Base-by-base conservation (phyloP, 2,888 invertebrate species). In the Masnerella sp. region DNA sequence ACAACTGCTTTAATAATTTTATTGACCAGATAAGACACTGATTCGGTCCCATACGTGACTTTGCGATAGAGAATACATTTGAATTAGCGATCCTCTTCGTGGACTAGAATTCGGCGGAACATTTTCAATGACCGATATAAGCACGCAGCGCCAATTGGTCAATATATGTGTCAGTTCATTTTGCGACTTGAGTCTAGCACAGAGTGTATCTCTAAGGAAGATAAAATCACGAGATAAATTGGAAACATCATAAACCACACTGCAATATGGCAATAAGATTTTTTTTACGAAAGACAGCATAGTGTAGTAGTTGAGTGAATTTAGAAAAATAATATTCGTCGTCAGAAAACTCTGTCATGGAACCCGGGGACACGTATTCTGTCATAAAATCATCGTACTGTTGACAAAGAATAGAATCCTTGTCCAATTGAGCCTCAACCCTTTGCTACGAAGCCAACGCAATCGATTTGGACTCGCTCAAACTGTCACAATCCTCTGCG, bases 1-100 rank as follows among this genome's bases (percentile, higher is more conserved):
- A 32, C 32, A 0, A 56, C 9, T 3, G 12, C 30, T 4, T 30
- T 30, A 12, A 58, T 58, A 2, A 34, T 22, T 11, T 25, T 12
- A 9, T 14, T 58, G 4, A 45, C 30, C 9, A 58, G 34, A 12
- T 12, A 58, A 2, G 58, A 20, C 2, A 36, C 58, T 2, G 58
- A 36, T 8, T 11, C 30, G 9, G 58, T 58, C 0, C 58, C 58
- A 7, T 58, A 58, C n/a, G 43, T 58, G 7, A 58, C 8, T 9
- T 43, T 18, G 1, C 5, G 5, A 42, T 43, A 43, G 2, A 56
- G 11, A 7, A 58, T 58, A 17, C 34, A 34, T 8, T 58, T 34
- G 8, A 40, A 45, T 3, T 9, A 1, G 8, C 32, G 32, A 15
- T 58, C 34, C 1, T 45, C 30, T 17, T 11, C n/a, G 8, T 43